phyloP scores from a whole-genome alignment of 2,888 invertebrate genomes.

The Pandemis heparana region DNA sequence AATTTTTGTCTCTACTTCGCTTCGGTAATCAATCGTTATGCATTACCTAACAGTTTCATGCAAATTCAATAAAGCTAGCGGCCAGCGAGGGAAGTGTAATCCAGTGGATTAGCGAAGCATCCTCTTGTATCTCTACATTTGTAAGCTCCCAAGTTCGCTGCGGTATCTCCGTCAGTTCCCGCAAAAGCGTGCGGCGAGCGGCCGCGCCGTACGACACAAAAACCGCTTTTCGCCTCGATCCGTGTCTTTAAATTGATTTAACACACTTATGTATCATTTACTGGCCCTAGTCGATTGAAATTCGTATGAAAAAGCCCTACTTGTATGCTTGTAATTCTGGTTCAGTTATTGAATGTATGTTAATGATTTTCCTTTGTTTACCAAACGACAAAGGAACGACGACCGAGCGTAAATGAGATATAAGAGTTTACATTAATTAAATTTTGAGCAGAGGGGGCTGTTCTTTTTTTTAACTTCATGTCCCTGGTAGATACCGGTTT shows the following conservation, averaged over 20 bases:
- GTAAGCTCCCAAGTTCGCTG: not conserved
- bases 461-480: not conserved
- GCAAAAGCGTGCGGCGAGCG: constrained; percentile 2
- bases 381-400: constrained; percentile 15
- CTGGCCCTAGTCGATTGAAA: not conserved
- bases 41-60: constrained; percentile 2
- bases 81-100: not conserved
- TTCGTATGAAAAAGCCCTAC: not conserved
- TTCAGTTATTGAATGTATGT: not conserved
- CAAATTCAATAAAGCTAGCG: constrained; percentile 21
- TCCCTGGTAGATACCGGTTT: no score
- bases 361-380: constrained; percentile 42
- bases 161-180: not conserved
- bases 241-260: not conserved
- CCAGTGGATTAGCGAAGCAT: constrained; percentile 2
- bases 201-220: not conserved
- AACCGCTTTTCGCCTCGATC: not conserved
- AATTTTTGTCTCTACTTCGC: not conserved
- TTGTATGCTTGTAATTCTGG: not conserved
- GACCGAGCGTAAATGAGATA: not conserved
- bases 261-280: not conserved
- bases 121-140: not conserved
- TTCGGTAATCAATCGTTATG: not conserved
- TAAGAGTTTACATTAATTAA: not conserved
- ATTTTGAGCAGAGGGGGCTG: not conserved